Evolutionary conservation across 2,888 invertebrate species (phyloP), one percentile per base, ranked within the genome.

Genomic region (Phytoseiulus persimilis): DNA sequence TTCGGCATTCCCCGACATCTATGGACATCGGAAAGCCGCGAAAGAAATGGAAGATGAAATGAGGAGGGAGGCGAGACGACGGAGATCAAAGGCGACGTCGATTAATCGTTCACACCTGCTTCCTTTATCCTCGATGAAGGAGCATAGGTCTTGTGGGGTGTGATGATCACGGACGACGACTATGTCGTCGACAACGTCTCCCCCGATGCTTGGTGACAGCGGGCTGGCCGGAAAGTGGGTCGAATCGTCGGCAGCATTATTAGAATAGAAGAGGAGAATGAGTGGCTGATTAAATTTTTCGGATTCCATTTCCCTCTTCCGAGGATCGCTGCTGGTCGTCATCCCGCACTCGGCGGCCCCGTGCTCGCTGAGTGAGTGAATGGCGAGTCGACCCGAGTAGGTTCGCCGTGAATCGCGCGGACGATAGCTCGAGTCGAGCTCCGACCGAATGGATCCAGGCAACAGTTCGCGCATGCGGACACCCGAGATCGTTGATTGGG

Each of bases 221-320:
- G 23, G 18, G 65, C 65, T 65, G 9, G 65, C 65, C 2, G 28
- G 65, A 6, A 65, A 65, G 65, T 23, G 18, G 65, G 65, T 23
- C 65, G 18, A 65, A 65, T 65, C 65, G 65, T 65, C 65, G 65
- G 39, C 39, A 9, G 39, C 65, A 28, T 65, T 65, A 65, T 65
- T 65, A 65, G 65, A 65, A 65, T 28, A 65, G 65, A 65, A 65
- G 65, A 65, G 65, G 65, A 65, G 65, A 65, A 65, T 65, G 65
- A 65, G 65, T 65, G 65, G 23, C 65, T 65, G 65, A 65, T 65
- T 65, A 65, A 65, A 65, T 65, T 65, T 65, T 65, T 65, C 65
- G 65, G 65, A 65, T 65, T 65, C 65, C 65, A 65, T 65, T 65
- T 65, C 65, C 65, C 65, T 65, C 65, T 65, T 65, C 65, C 65